Base-by-base conservation (phyloP, 2,888 invertebrate species). In the Poecilus cupreus region DNA sequence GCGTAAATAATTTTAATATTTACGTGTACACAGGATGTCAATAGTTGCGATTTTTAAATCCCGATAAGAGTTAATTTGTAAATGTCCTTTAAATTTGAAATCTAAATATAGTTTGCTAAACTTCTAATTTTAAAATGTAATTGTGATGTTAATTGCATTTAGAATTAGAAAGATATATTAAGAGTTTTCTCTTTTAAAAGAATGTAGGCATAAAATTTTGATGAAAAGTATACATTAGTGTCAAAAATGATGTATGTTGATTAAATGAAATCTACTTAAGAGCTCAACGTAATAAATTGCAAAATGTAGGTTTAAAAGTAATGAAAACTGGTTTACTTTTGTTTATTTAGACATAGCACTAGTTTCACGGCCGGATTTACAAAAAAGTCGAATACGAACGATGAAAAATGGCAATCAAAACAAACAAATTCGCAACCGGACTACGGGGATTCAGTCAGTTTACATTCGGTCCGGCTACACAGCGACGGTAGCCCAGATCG, bases 281-380 rank as follows among this genome's bases (percentile, higher is more conserved):
- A 10, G 22, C 11, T 20, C 8, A 24, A 60, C 26, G n/a, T 60
- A 60, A 24, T 60, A 26, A 60, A 60, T 26, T 26, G 13, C 26
- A 22, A 60, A 26, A 60, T 60, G 60, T 60, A 60, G 60, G 60
- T 24, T 26, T 60, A 60, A 60, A 60, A 60, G 26, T 60, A 26
- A 60, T 26, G 26, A 32, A 57, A 60, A 60, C 24, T 60, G 60
- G n/a, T 60, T 60, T 24, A 54, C 20, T 10, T 26, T 49, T 75
- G 46, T 72, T 20, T 76, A 18, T 78, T 79, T 11, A 80, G 80
- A 64, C 46, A 80, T 43, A 80, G 80, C 39, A 80, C 72, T 11
- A 80, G 80, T 80, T 80, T 80, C 54, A 79, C 79, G 4, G 37
- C 80, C 18, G 80, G 80, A 37, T 80, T 72, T 37, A 72, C 51